Percentiles rank a stretch among this genome's conserved stretches.
These are phyloP conservation scores for Abrostola triplasia DNA, from an alignment of 2,888 invertebrate genomes.

Conservation along the genomic window DNA sequence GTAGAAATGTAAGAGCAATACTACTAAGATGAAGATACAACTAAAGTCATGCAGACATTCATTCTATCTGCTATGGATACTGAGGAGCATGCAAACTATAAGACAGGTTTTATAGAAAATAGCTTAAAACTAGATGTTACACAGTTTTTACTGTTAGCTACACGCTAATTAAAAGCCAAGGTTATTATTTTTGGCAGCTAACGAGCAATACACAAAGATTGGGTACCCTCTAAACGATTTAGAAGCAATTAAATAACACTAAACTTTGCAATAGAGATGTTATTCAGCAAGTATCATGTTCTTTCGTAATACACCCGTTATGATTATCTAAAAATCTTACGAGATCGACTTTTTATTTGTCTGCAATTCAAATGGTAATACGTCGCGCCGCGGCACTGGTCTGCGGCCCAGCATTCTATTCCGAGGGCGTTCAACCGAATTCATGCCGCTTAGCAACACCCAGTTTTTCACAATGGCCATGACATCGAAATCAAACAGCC, in stretches of 20 bases:
- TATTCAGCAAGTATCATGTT: slow-evolving; percentile 37
- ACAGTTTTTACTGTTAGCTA: slow-evolving; percentile 50
- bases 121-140: slow-evolving; percentile 31
- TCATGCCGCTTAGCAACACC: slow-evolving; percentile 72
- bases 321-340: slow-evolving; percentile 50
- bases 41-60: background rate
- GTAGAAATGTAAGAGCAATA: too few species aligned
- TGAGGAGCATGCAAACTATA: background rate
- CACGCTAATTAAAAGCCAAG: slow-evolving; percentile 59
- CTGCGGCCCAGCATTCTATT: slow-evolving; percentile 68
- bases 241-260: slow-evolving; percentile 49
- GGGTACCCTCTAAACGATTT: slow-evolving; percentile 34
- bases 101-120: slow-evolving; percentile 13
- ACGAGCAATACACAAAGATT: slow-evolving; percentile 32
- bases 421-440: slow-evolving; percentile 84
- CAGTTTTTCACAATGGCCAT: slow-evolving; percentile 82
- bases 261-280: slow-evolving; percentile 33
- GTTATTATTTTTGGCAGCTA: slow-evolving; percentile 56
- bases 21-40: background rate
- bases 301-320: slow-evolving; percentile 38
- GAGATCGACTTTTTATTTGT: slow-evolving; percentile 66
- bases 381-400: slow-evolving; percentile 58
- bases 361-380: slow-evolving; percentile 68
- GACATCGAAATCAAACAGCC: slow-evolving; percentile 86
- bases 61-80: background rate